phyloP scores from a whole-genome alignment of 2,888 invertebrate species.

The Horisme vitalbata region DNA sequence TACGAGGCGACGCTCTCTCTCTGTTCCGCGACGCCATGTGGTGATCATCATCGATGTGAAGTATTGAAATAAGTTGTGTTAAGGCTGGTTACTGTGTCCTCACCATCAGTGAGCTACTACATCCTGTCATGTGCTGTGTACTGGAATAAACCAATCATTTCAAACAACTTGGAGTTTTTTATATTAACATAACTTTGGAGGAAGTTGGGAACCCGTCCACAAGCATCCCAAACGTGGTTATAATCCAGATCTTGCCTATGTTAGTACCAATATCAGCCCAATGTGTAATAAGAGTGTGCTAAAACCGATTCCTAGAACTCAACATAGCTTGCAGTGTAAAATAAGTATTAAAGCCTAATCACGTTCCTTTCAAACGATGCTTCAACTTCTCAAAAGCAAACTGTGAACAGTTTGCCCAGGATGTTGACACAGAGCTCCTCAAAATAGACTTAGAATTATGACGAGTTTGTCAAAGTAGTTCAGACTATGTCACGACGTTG shows the following conservation, averaged over 20 bases:
- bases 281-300: not conserved
- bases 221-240: not conserved
- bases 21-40: no score
- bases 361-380: conserved; percentile 9
- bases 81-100: no score
- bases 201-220: no score
- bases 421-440: not conserved
- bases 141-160: no score
- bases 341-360: not conserved
- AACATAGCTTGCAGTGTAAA: not conserved
- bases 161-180: no score
- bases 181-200: no score
- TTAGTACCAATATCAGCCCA: not conserved
- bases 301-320: not conserved
- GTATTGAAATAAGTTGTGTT: no score
- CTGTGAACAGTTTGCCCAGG: not conserved
- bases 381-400: conserved; percentile 7
- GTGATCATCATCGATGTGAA: no score
- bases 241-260: not conserved
- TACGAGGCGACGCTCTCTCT: no score
- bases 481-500: not conserved
- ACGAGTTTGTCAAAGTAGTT: not conserved
- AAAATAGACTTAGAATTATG: not conserved
- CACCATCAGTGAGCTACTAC: no score
- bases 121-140: no score